Percentiles rank a stretch among this genome's conserved stretches.
These are phyloP conservation scores for Danionella cerebrum DNA, from an alignment of 2,113 vertebrate species.

Conservation along the genomic window DNA sequence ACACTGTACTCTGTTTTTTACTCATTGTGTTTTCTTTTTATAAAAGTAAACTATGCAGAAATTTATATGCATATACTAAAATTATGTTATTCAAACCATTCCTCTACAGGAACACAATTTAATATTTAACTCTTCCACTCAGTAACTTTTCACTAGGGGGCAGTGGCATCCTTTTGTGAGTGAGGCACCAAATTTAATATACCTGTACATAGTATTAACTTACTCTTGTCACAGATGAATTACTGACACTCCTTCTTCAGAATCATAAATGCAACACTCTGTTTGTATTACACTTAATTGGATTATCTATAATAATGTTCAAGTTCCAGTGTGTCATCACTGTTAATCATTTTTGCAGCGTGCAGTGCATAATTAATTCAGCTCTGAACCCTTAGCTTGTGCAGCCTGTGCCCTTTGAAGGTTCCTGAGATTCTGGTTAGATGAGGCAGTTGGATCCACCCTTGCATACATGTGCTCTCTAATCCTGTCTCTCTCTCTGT, in stretches of 20 bases:
- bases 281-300: not conserved
- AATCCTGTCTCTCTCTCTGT: not conserved
- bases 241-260: too few species aligned
- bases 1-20: too few species aligned
- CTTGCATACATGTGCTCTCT: slow-evolving; percentile 18
- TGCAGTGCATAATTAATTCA: not conserved
- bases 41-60: too few species aligned
- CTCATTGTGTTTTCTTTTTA: too few species aligned
- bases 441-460: slow-evolving; percentile 45
- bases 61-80: too few species aligned
- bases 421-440: slow-evolving; percentile 48
- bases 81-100: too few species aligned
- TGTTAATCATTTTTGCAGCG: not conserved
- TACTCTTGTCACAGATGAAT: not conserved
- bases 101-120: too few species aligned
- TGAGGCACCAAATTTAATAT: too few species aligned
- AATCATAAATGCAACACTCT: not conserved
- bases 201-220: too few species aligned
- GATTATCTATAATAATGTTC: not conserved
- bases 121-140: too few species aligned
- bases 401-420: slow-evolving; percentile 15
- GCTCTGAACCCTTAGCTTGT: not conserved
- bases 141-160: slow-evolving; percentile 28
- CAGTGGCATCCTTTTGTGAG: slow-evolving; percentile 23
- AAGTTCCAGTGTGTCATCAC: not conserved